Evolutionary conservation across 2,888 invertebrate genomes (phyloP).

Genomic region (Cloeon dipterum): DNA sequence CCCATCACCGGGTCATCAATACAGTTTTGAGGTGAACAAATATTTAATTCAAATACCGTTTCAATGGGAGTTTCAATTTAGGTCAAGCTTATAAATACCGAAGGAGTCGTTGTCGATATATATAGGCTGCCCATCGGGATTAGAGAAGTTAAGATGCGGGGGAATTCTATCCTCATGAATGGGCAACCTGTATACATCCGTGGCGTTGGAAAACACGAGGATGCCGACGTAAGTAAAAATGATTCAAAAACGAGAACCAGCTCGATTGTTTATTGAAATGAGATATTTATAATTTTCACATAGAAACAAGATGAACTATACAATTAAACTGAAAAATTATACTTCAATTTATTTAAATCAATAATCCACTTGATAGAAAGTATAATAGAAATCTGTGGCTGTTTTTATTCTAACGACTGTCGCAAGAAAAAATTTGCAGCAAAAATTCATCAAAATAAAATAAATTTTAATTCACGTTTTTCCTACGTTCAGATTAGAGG

Average conservation of each 20-base stretch:
- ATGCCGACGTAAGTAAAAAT: constrained; percentile 25
- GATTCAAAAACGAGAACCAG: not conserved
- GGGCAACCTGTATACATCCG: constrained; percentile 27
- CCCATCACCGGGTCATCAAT: constrained; percentile 10
- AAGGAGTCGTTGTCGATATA: constrained; percentile 15
- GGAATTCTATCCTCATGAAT: constrained; percentile 23
- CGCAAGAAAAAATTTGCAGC: not conserved
- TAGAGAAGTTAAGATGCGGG: constrained; percentile 21
- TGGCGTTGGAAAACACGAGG: constrained; percentile 36
- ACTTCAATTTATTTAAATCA: too few species aligned
- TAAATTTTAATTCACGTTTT: not conserved
- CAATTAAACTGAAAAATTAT: not conserved
- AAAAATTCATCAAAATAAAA: too few species aligned
- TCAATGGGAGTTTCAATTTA: not conserved
- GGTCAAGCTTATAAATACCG: not conserved
- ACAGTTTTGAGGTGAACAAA: constrained; percentile 12
- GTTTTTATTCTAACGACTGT: not conserved
- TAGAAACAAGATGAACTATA: not conserved
- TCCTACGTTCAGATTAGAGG: constrained; percentile 25
- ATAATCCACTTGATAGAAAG: too few species aligned
- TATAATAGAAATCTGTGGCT: not conserved
- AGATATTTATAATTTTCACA: too few species aligned
- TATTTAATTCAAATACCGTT: not conserved
- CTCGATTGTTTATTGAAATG: too few species aligned
- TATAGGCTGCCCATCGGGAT: constrained; percentile 29